Conservation (phyloP, 2,113 vertebrate genomes). For the Ciconia boyciana region DNA sequence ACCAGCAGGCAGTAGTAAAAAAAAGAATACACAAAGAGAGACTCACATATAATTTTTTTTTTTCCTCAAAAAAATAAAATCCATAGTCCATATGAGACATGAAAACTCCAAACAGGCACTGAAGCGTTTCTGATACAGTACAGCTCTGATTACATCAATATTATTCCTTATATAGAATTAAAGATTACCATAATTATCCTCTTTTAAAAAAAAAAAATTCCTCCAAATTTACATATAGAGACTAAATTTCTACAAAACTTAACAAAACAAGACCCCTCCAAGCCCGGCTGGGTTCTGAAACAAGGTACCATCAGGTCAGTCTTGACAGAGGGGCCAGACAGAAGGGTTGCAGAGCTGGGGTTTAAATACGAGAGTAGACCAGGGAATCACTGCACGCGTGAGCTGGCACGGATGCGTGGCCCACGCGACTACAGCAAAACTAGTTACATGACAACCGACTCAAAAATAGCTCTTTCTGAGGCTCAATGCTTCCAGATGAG, state of each 20-base stretch:
- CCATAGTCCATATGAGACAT: slow-evolving; percentile 55
- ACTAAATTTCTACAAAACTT: slow-evolving; percentile 67
- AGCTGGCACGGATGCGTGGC: neutral
- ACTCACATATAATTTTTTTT: slow-evolving; percentile 57
- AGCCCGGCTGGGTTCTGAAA: slow-evolving; percentile 45
- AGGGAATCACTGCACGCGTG: neutral
- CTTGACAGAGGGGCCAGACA: neutral
- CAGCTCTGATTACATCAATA: slow-evolving; percentile 56
- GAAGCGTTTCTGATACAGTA: slow-evolving; percentile 45
- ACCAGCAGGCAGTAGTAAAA: slow-evolving; percentile 47
- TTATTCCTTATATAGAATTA: slow-evolving; percentile 47
- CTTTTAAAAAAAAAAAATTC: slow-evolving; percentile 28
- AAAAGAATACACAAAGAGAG: slow-evolving; percentile 48
- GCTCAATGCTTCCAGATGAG: slow-evolving; percentile 14
- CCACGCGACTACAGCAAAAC: neutral
- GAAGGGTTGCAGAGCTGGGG: slow-evolving; percentile 14
- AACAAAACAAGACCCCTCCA: slow-evolving; percentile 46
- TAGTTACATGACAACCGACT: neutral
- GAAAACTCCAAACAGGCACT: slow-evolving; percentile 53
- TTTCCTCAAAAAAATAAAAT: slow-evolving; percentile 74
- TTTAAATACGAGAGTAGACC: neutral
- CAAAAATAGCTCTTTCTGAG: neutral
- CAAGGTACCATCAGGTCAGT: slow-evolving; percentile 9
- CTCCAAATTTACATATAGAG: slow-evolving; percentile 70
- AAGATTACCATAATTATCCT: slow-evolving; percentile 46